A percentile compares a stretch with the other conserved stretches of the same genome.
Evolutionary conservation across 35 echinoderm and acorn worm species (phyloP).

Genomic region (Heliocidaris erythrogramma): DNA sequence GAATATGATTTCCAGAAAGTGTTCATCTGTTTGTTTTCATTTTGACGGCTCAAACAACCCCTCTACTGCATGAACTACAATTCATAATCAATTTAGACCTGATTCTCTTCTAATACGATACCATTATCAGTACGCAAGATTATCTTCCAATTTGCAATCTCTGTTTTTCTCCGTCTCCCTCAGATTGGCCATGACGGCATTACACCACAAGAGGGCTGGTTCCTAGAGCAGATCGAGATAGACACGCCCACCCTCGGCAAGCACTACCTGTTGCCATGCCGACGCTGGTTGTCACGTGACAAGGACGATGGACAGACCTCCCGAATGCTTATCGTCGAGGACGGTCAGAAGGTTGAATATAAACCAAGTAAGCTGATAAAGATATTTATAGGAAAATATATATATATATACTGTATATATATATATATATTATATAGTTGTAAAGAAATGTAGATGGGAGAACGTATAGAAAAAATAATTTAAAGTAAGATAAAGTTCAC

Average conservation of each 20-base stretch:
- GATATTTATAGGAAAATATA: neutral
- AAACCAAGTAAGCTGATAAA: slow-evolving; percentile 77
- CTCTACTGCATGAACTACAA: no score
- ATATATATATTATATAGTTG: no score
- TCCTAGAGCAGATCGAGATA: slow-evolving; percentile 87
- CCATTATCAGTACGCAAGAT: no score
- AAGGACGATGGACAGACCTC: slow-evolving; percentile 93
- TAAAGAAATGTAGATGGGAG: no score
- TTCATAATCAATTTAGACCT: no score
- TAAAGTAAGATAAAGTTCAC: no score
- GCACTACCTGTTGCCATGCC: slow-evolving; percentile 90
- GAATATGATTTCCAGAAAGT: no score
- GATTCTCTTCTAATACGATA: no score
- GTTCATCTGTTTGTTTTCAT: no score
- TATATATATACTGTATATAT: no score
- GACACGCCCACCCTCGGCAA: slow-evolving; percentile 92
- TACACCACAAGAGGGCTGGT: slow-evolving; percentile 93
- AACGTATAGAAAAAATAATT: no score
- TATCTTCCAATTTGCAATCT: neutral
- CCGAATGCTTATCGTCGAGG: slow-evolving; percentile 67
- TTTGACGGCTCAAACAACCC: no score
- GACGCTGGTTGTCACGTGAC: slow-evolving; percentile 95
- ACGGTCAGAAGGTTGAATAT: slow-evolving; percentile 77
- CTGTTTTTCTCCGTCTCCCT: neutral
- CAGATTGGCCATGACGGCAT: slow-evolving; percentile 97